These are phyloP conservation scores for Euphonia xanthogaster DNA, from an alignment of 2,797 vertebrate genomes.

Conservation along the genomic window DNA sequence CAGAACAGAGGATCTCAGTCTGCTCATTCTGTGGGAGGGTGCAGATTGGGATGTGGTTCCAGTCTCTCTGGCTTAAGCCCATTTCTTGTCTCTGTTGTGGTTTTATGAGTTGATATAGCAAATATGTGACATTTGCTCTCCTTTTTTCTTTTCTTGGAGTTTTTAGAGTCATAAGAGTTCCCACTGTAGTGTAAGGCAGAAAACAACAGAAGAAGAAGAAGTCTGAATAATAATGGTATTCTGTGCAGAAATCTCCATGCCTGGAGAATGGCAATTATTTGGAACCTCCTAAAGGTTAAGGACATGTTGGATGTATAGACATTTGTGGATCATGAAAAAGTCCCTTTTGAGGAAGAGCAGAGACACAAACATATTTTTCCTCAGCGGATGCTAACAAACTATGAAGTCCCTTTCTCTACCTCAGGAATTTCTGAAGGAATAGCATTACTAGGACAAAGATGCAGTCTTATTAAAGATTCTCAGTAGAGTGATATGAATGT, in stretches of 20 bases:
- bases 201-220: background rate
- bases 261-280: background rate
- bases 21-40: conserved; percentile 33
- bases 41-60: conserved; percentile 33
- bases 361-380: background rate
- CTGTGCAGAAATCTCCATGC: background rate
- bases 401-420: background rate
- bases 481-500: background rate
- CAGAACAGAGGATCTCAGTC: conserved; percentile 60
- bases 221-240: background rate
- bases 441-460: background rate
- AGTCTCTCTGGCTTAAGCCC: conserved; percentile 44
- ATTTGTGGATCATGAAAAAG: background rate
- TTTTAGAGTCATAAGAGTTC: conserved; percentile 23
- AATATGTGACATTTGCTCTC: conserved; percentile 67
- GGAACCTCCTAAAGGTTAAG: conserved; percentile 22
- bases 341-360: background rate
- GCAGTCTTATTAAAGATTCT: background rate
- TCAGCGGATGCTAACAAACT: background rate
- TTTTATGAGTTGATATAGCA: conserved; percentile 68
- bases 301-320: background rate
- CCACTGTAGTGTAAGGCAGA: background rate
- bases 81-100: conserved; percentile 64
- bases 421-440: background rate
- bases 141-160: conserved; percentile 23